These are phyloP conservation scores for Gouania willdenowi DNA, from an alignment of 2,797 vertebrate species.

Conservation along the genomic window DNA sequence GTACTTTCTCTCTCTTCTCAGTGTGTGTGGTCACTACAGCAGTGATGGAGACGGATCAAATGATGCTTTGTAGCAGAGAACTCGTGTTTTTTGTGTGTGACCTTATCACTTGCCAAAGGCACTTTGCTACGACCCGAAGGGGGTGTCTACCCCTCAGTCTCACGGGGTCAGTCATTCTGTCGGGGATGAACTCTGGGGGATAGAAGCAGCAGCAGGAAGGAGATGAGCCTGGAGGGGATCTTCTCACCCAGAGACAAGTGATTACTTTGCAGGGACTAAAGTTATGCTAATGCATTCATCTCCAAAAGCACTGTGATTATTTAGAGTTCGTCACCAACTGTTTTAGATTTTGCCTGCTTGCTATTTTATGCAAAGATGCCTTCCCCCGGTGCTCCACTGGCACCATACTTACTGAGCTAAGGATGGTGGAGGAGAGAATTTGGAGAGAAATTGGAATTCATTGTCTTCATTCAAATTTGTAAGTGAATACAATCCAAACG, in stretches of 20 bases:
- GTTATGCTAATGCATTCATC: conserved; percentile 82
- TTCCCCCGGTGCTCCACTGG: conserved; percentile 36
- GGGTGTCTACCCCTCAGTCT: conserved; percentile 50
- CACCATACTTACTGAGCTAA: conserved; percentile 47
- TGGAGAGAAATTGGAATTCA: conserved; percentile 67
- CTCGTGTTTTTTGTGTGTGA: conserved; percentile 26
- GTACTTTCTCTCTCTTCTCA: conserved; percentile 10
- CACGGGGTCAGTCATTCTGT: conserved; percentile 64
- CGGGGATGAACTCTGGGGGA: conserved; percentile 56
- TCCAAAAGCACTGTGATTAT: conserved; percentile 80
- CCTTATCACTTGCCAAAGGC: conserved; percentile 50
- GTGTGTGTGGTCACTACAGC: conserved; percentile 35
- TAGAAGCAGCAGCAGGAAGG: conserved; percentile 53
- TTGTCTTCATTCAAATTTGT: conserved; percentile 77
- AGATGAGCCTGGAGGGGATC: conserved; percentile 70
- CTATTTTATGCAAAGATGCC: conserved; percentile 76
- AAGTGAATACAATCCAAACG: conserved; percentile 74
- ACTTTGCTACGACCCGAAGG: conserved; percentile 41
- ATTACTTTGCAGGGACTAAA: conserved; percentile 76
- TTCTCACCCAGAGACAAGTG: conserved; percentile 70
- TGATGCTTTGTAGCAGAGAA: conserved; percentile 27
- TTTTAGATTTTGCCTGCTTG: conserved; percentile 78
- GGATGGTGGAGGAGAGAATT: conserved; percentile 67
- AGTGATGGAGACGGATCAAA: conserved; percentile 27
- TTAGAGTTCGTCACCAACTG: conserved; percentile 80